Conservation (phyloP, 1,140 invertebrate genomes). For the Drosophila subobscura region DNA sequence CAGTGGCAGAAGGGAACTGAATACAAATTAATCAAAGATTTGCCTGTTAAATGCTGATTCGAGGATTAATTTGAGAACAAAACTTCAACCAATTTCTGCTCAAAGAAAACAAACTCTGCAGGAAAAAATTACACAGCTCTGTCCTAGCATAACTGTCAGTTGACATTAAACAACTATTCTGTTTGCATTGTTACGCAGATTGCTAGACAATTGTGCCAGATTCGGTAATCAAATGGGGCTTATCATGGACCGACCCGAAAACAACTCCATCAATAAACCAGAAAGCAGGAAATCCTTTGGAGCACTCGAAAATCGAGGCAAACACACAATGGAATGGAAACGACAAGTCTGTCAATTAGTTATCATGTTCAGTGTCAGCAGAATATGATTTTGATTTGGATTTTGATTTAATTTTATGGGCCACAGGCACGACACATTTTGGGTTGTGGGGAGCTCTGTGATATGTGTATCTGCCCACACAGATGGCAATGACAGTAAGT, state of each 20-base stretch:
- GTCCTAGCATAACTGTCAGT: conserved; percentile 15
- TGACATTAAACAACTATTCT: conserved; percentile 36
- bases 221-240: conserved; percentile 45
- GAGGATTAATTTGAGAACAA: no score
- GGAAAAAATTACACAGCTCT: neutral
- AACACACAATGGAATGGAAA: conserved; percentile 38
- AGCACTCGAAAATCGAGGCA: conserved; percentile 41
- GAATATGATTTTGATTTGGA: conserved; percentile 66
- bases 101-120: no score
- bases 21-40: neutral
- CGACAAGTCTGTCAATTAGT: conserved; percentile 75
- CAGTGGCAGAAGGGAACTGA: neutral
- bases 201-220: conserved; percentile 46
- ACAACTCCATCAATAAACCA: conserved; percentile 55
- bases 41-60: no score
- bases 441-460: neutral
- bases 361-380: conserved; percentile 77
- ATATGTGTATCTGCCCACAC: no score
- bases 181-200: conserved; percentile 51
- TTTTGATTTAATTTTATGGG: conserved; percentile 69
- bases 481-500: conserved; percentile 18
- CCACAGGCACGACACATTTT: conserved; percentile 25
- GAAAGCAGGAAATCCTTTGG: conserved; percentile 30
- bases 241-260: conserved; percentile 40
- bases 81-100: no score